A percentile compares a stretch with the other conserved stretches of the same genome.
phyloP scores from a whole-genome alignment of 2,888 invertebrate species.

The Gortyna flavago region DNA sequence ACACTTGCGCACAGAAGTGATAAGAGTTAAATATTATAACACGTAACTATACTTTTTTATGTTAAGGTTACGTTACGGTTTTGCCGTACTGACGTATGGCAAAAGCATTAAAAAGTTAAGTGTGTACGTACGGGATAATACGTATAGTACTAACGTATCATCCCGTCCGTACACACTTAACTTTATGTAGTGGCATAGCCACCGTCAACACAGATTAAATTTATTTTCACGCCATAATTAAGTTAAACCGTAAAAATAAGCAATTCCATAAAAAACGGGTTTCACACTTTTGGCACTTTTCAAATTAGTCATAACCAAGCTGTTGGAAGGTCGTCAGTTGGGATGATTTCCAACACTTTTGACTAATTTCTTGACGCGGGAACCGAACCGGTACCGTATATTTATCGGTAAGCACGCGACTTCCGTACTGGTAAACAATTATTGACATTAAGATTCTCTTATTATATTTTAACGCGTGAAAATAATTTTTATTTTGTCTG shows the following conservation, averaged over 20 bases:
- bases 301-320: constrained; percentile 70
- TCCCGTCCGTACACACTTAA: not conserved
- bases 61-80: too few relatives aligned
- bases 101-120: too few relatives aligned
- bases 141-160: too few relatives aligned
- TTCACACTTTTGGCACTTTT: constrained; percentile 60
- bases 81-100: too few relatives aligned
- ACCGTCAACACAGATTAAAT: not conserved
- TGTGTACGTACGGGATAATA: too few relatives aligned
- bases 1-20: too few relatives aligned
- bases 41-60: too few relatives aligned
- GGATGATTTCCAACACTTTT: constrained; percentile 67
- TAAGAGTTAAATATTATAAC: too few relatives aligned
- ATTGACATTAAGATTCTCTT: constrained; percentile 70
- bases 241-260: constrained; percentile 37
- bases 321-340: constrained; percentile 67
- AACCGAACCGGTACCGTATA: constrained; percentile 73
- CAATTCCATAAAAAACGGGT: constrained; percentile 41
- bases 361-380: constrained; percentile 64
- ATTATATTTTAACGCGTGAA: constrained; percentile 67
- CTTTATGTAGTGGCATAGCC: not conserved
- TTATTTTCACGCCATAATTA: constrained; percentile 12
- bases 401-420: constrained; percentile 80
- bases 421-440: constrained; percentile 75
- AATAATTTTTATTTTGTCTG: constrained; percentile 51